phyloP scores from a whole-genome alignment of 2,888 invertebrate genomes.

The Polyommatus icarus region DNA sequence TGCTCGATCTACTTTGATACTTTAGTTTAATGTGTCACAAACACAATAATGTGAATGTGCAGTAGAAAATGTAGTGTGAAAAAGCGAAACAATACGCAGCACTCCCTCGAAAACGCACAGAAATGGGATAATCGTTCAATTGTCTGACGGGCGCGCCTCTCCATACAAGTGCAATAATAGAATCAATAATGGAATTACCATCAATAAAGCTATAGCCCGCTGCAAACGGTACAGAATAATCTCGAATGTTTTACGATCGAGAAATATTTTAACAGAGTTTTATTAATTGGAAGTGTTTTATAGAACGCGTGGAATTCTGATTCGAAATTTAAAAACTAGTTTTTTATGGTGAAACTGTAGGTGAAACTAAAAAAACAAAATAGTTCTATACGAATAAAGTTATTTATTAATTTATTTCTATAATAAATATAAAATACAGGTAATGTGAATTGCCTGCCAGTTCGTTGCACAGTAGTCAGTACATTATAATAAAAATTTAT shows the following conservation, averaged over 20 bases:
- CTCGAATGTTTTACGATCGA: not conserved
- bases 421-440: too few relatives aligned
- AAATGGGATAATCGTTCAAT: constrained; percentile 57
- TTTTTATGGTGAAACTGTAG: not conserved
- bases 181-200: constrained; percentile 26
- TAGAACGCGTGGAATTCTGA: not conserved
- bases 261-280: not conserved
- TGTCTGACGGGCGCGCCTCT: constrained; percentile 47
- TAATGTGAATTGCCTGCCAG: too few relatives aligned
- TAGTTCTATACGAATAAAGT: too few relatives aligned
- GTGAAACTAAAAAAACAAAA: too few relatives aligned
- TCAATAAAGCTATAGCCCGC: not conserved
- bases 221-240: not conserved
- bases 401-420: too few relatives aligned
- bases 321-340: not conserved
- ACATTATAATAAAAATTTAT: too few relatives aligned
- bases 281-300: not conserved
- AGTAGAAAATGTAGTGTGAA: constrained; percentile 34
- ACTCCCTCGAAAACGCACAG: constrained; percentile 41
- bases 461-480: too few relatives aligned
- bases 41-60: constrained; percentile 35
- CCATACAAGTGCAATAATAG: constrained; percentile 28
- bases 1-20: constrained; percentile 10
- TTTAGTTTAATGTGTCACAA: constrained; percentile 32
- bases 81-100: constrained; percentile 32